Base-by-base conservation (phyloP, 2,797 vertebrate species). In the Lepidocolaptes lacrymiger region DNA sequence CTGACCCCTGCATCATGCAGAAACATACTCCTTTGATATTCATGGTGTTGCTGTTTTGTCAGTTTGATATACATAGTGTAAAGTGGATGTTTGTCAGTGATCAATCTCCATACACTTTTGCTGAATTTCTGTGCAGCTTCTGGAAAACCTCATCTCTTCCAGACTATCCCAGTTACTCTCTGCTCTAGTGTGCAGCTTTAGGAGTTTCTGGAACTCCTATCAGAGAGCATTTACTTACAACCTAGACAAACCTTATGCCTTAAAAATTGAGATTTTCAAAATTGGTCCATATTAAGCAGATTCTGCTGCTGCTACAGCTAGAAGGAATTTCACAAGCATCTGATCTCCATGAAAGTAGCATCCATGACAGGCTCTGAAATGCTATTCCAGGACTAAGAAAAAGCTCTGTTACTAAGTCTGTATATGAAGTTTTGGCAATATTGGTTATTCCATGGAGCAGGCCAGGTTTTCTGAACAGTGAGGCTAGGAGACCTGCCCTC, bases 31-130 rank as follows among this genome's bases (percentile, higher is more conserved):
- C 55, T 85, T 66, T 63, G 48, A 34, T 34, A 10, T 9, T 75
- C 21, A 1, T 12, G 9, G 2, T 30, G 7, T 23, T 84, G 22
- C 15, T 88, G 0, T 41, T 81, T 80, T 77, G 26, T 68, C 58
- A 80, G 41, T 14, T 61, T 68, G 37, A 34, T 28, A 17, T 37
- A 1, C 0, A 0, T 22, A 12, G 20, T 68, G 68, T 56, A 26
- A 91, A 74, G 20, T 59, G 14, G 91, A 21, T 0, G 0, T 12
- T 51, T 85, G 10, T n/a, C 2, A 0, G 23, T n/a, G 28, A 48
- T 39, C 1, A 0, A 22, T 69, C 22, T 87, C 22, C 6, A 2
- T 63, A 14, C 7, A 34, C 24, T 32, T 27, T 46, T 34, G 6
- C n/a, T 68, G 49, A 72, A 67, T 72, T 77, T 19, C 6, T 34